Conservation (phyloP, 2,888 invertebrate genomes). For the Anodontia alba region DNA sequence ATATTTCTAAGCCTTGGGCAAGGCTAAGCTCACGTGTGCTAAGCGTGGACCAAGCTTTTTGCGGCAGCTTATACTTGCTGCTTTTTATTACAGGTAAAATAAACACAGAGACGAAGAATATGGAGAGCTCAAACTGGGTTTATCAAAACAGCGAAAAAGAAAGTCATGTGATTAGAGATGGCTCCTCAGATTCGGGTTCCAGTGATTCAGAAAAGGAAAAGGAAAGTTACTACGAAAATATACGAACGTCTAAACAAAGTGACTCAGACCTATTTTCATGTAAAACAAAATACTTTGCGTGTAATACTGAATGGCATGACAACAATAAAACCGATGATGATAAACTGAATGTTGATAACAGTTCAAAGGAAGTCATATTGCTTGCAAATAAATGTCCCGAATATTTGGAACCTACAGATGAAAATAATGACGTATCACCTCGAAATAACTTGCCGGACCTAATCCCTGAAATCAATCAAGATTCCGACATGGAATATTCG, state of each 20-base stretch:
- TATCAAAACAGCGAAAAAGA: too few species aligned
- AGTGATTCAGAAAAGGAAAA: background rate
- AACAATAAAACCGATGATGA: constrained; percentile 57
- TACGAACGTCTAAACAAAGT: background rate
- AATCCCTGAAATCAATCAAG: background rate
- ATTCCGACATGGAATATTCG: background rate
- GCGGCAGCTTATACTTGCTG: too few species aligned
- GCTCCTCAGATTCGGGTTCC: too few species aligned
- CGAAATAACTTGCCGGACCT: background rate
- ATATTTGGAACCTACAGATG: background rate
- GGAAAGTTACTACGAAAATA: background rate
- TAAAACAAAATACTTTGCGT: too few species aligned
- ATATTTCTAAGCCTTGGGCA: too few species aligned
- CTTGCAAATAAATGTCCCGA: background rate
- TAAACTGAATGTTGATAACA: constrained; percentile 46
- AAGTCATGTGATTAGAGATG: too few species aligned
- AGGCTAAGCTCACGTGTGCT: too few species aligned
- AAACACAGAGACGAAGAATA: too few species aligned
- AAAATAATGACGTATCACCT: background rate
- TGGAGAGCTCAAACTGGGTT: too few species aligned
- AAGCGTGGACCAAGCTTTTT: too few species aligned
- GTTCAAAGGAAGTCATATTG: background rate
- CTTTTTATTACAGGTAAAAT: too few species aligned
- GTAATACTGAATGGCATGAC: constrained; percentile 38
- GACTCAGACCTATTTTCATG: background rate